Conservation (phyloP, 37 sponge, comb jelly and placozoan species). For the Crambe crambe region DNA sequence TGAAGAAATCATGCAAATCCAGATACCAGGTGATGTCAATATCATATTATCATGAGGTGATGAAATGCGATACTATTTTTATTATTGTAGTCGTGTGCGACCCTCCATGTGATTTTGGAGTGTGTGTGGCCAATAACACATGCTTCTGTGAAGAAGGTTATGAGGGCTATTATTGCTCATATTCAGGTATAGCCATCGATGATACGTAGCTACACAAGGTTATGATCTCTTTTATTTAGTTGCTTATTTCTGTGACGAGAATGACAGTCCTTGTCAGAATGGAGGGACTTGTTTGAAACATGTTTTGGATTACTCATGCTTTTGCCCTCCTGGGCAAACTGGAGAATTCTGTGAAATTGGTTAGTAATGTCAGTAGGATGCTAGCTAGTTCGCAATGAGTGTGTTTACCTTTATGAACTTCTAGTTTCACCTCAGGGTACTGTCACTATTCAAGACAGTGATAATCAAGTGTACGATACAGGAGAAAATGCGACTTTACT, state of each 20-base stretch:
- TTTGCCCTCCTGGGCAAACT: conserved; percentile 18
- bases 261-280: conserved; percentile 49
- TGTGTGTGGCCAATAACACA: conserved; percentile 52
- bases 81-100: conserved; percentile 54
- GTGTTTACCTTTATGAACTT: too few relatives aligned
- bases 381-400: neutral
- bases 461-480: neutral
- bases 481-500: neutral
- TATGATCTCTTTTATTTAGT: conserved; percentile 12
- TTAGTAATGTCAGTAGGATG: too few relatives aligned
- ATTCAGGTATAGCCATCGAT: neutral
- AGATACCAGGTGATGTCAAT: conserved; percentile 15
- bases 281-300: conserved; percentile 37
- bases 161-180: conserved; percentile 15
- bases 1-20: conserved; percentile 11
- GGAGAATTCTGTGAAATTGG: conserved; percentile 41
- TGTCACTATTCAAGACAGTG: too few relatives aligned
- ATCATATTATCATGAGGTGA: neutral
- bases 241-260: conserved; percentile 10
- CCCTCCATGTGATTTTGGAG: conserved; percentile 70
- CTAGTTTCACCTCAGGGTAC: neutral
- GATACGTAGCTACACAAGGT: neutral
- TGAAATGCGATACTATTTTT: neutral
- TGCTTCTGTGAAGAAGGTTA: conserved; percentile 60
- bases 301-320: conserved; percentile 18